Conservation (phyloP, 2,113 vertebrate genomes). For the Balaeniceps rex region DNA sequence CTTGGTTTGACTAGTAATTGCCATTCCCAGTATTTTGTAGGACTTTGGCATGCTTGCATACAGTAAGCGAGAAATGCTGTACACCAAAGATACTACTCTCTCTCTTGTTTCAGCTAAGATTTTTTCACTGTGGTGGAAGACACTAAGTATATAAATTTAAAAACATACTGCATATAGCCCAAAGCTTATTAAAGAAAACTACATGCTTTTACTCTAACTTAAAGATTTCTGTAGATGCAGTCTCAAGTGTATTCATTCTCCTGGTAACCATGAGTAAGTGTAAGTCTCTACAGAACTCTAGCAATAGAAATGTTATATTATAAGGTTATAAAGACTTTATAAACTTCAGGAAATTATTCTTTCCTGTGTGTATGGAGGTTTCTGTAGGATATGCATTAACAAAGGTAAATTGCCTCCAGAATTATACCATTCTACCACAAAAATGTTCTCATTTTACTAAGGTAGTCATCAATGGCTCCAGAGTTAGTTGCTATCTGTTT, state of each 20-base stretch:
- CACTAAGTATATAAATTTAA: background rate
- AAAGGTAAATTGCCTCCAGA: background rate
- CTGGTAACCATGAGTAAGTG: background rate
- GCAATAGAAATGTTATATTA: background rate
- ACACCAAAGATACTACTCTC: background rate
- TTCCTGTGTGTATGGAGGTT: background rate
- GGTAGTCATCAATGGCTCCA: background rate
- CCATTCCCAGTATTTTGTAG: background rate
- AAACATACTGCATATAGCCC: background rate
- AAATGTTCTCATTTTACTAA: background rate
- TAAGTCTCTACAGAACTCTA: background rate
- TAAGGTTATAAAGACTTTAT: background rate
- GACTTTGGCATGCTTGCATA: rapidly evolving
- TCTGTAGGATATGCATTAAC: background rate
- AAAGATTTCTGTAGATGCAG: background rate
- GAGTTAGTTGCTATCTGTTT: background rate
- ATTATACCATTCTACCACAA: background rate
- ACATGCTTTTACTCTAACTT: background rate
- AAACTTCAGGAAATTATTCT: background rate
- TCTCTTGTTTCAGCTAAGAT: background rate
- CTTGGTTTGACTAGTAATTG: background rate
- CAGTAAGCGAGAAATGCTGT: background rate
- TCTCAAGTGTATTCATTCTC: background rate
- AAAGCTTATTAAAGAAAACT: background rate
- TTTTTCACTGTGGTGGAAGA: background rate